Conservation (phyloP, 2,888 invertebrate genomes). For the Ashinkailepas kermadecensis region DNA sequence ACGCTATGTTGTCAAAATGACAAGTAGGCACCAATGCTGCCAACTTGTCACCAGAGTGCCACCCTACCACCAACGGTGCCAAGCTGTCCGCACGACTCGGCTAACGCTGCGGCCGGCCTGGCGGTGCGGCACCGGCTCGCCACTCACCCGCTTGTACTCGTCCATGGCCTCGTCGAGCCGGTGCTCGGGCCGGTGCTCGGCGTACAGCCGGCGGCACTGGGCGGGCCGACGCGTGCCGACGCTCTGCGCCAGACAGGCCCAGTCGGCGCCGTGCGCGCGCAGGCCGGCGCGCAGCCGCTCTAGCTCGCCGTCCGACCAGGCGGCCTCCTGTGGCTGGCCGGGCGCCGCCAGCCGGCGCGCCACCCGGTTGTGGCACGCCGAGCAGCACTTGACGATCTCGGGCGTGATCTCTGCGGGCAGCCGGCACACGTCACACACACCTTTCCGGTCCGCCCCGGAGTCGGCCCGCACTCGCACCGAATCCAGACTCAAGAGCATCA, state of each 20-base stretch:
- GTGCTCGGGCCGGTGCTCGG: constrained; percentile 65
- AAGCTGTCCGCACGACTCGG: too few species aligned
- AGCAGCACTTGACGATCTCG: constrained; percentile 81
- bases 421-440: too few species aligned
- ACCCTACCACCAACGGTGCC: too few species aligned
- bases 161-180: constrained; percentile 59
- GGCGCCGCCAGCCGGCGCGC: constrained; percentile 65
- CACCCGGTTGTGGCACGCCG: constrained; percentile 88
- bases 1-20: too few species aligned
- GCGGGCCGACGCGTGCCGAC: constrained; percentile 62
- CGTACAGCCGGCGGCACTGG: constrained; percentile 73
- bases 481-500: too few species aligned
- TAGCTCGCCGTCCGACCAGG: constrained; percentile 70
- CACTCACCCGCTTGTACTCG: constrained; percentile 48
- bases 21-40: too few species aligned
- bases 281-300: constrained; percentile 58
- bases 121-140: too few species aligned
- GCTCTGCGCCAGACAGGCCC: constrained; percentile 63
- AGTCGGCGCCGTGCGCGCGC: constrained; percentile 70
- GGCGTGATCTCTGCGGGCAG: constrained; percentile 64
- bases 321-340: constrained; percentile 39
- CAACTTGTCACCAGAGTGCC: too few species aligned
- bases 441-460: too few species aligned
- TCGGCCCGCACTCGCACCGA: too few species aligned
- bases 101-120: too few species aligned